phyloP scores from a whole-genome alignment of 2,113 vertebrate species.

The Rhea pennata region DNA sequence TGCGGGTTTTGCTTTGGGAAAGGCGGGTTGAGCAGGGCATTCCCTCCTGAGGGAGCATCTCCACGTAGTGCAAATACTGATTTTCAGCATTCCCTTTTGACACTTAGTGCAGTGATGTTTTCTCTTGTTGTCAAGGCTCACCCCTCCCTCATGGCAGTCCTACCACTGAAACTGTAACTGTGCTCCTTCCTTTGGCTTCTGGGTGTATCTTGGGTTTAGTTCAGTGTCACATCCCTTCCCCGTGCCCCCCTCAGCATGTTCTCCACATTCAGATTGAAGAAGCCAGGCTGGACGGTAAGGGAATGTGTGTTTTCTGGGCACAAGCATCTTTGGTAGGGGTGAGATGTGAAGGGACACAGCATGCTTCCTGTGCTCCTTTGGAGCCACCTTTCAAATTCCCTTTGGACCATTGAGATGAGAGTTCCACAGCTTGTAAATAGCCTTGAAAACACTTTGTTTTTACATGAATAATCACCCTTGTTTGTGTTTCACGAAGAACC shows the following conservation, averaged over 20 bases:
- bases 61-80: neutral
- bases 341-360: neutral
- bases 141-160: neutral
- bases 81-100: neutral
- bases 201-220: neutral
- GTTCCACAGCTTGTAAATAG: conserved; percentile 62
- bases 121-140: neutral
- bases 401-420: neutral
- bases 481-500: conserved; percentile 64
- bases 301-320: too few relatives aligned
- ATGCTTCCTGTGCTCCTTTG: neutral
- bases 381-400: neutral
- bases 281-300: too few relatives aligned
- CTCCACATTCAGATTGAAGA: neutral
- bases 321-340: too few relatives aligned
- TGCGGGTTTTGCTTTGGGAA: neutral
- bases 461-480: conserved; percentile 40
- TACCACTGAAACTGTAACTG: neutral
- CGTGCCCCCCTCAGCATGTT: neutral
- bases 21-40: neutral
- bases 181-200: neutral
- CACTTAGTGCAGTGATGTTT: neutral
- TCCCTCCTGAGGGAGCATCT: neutral
- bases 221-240: neutral
- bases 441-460: conserved; percentile 31